A percentile compares a stretch with the other conserved stretches of the same genome.
These are phyloP conservation scores for Syrmaticus mikado DNA, from an alignment of 2,113 vertebrate species.

Conservation along the genomic window DNA sequence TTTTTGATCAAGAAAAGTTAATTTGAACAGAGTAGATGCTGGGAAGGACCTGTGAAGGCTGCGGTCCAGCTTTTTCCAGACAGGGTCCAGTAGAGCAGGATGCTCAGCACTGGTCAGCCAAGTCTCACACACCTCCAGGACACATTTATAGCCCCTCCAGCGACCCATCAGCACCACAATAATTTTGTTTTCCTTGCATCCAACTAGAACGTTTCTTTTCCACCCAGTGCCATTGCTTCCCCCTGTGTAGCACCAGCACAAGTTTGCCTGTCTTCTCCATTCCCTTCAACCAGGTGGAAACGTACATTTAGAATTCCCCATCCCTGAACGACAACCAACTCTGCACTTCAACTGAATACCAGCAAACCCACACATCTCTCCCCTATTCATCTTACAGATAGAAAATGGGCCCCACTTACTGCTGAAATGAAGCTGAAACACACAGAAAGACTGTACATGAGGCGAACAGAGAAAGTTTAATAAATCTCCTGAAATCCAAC, in stretches of 20 bases:
- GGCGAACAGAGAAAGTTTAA: background rate
- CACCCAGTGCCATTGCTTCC: background rate
- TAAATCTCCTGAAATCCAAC: constrained; percentile 5
- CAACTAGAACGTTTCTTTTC: background rate
- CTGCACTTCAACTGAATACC: background rate
- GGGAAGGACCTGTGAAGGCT: background rate
- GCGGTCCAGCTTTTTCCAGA: background rate
- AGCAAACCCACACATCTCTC: background rate
- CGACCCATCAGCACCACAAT: rapidly evolving
- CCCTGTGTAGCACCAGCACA: background rate
- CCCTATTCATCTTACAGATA: background rate
- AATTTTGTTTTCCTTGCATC: background rate
- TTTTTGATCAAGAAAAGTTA: background rate
- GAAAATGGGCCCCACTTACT: background rate
- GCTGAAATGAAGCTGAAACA: background rate
- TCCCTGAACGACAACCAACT: background rate
- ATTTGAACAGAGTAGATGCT: background rate
- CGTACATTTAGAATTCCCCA: background rate
- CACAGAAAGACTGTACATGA: background rate
- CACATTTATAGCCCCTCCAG: background rate
- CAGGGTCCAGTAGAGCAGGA: background rate
- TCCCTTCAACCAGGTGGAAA: background rate
- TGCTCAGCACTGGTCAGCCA: rapidly evolving
- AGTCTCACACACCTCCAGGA: background rate
- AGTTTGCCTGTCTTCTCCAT: background rate